phyloP scores from a whole-genome alignment of 2,888 invertebrate species.

The Tenthredo notha region DNA sequence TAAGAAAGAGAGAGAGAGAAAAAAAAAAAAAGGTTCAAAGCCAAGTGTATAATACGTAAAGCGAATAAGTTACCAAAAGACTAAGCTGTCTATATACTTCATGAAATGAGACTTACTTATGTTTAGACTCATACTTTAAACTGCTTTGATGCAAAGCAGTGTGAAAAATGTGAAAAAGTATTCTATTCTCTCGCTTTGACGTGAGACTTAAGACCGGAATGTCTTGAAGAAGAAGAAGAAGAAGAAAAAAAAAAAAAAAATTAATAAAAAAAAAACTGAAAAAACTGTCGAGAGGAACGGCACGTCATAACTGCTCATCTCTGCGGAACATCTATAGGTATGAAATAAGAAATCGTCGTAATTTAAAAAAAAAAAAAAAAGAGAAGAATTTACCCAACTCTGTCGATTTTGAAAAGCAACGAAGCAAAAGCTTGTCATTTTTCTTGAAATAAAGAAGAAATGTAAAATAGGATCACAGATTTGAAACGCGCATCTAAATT shows the following conservation, averaged over 20 bases:
- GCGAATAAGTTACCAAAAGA: too few relatives aligned
- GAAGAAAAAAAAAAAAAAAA: background rate
- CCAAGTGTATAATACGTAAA: background rate
- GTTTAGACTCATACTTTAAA: conserved; percentile 43
- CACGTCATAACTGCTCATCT: conserved; percentile 36
- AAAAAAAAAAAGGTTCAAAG: conserved; percentile 21
- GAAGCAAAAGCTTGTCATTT: background rate
- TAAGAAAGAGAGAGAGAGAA: background rate
- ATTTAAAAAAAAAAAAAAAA: background rate
- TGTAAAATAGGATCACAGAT: too few relatives aligned
- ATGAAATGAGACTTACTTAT: background rate
- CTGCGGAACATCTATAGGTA: background rate
- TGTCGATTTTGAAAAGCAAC: background rate
- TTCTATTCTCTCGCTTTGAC: conserved; percentile 25
- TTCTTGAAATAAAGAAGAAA: too few relatives aligned
- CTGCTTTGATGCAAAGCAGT: conserved; percentile 23
- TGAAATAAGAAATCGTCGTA: too few relatives aligned
- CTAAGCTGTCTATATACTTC: background rate
- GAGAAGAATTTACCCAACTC: background rate
- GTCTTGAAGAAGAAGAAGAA: background rate
- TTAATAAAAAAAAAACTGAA: background rate
- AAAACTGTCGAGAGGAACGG: background rate
- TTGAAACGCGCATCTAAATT: too few relatives aligned
- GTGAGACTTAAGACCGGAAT: conserved; percentile 10
- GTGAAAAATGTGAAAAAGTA: conserved; percentile 48